phyloP scores from a whole-genome alignment of 2,113 vertebrate genomes.

The Lophius piscatorius region DNA sequence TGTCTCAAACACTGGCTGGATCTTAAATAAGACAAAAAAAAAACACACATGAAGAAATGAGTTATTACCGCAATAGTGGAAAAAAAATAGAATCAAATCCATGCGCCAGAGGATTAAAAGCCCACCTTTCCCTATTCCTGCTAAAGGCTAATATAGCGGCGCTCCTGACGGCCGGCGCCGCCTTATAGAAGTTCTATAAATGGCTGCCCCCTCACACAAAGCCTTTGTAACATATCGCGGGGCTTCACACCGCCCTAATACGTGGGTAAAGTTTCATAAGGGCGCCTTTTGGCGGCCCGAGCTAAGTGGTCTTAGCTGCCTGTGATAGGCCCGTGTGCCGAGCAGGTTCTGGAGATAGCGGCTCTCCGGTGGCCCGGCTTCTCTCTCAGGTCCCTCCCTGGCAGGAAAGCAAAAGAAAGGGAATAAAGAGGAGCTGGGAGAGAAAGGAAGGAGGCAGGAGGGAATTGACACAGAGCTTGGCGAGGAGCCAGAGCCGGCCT shows the following conservation, averaged over 20 bases:
- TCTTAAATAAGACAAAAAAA: conserved; percentile 45
- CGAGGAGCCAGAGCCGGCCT: conserved; percentile 84
- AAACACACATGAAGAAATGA: conserved; percentile 25
- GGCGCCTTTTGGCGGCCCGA: conserved; percentile 74
- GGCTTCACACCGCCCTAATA: conserved; percentile 78
- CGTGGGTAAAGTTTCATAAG: conserved; percentile 80
- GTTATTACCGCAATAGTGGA: conserved; percentile 36
- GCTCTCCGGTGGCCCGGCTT: conserved; percentile 77
- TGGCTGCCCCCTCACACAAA: conserved; percentile 68
- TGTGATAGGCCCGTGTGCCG: conserved; percentile 76
- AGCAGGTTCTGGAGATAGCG: conserved; percentile 82
- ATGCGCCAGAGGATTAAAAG: conserved; percentile 24
- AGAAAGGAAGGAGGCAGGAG: conserved; percentile 76
- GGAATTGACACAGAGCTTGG: conserved; percentile 84
- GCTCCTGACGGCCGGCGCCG: conserved; percentile 48
- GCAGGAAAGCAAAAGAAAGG: conserved; percentile 80
- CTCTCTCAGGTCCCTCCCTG: conserved; percentile 79
- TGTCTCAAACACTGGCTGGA: conserved; percentile 51
- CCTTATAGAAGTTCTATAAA: conserved; percentile 68
- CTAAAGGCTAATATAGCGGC: conserved; percentile 38
- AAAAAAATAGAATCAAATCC: neutral
- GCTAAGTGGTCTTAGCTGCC: conserved; percentile 78
- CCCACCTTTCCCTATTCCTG: conserved; percentile 38
- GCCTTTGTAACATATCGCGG: conserved; percentile 77
- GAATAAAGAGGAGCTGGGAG: conserved; percentile 78